Evolutionary conservation across 2,113 vertebrate species (phyloP).

Genomic region (Sander lucioperca): DNA sequence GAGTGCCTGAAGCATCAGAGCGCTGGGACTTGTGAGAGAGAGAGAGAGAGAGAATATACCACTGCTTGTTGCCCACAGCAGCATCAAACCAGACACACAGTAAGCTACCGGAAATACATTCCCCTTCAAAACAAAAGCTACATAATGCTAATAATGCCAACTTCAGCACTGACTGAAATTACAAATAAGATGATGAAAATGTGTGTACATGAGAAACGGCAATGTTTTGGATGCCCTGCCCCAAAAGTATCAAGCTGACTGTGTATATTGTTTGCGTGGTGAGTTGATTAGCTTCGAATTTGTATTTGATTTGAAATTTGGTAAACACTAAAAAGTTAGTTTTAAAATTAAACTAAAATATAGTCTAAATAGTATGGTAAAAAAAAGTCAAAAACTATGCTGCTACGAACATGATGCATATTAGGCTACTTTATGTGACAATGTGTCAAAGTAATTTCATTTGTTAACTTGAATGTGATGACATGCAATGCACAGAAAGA

Average conservation of each 20-base stretch:
- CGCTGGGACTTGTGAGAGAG: neutral
- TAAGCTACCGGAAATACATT: constrained; percentile 17
- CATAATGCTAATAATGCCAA: neutral
- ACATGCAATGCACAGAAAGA: neutral
- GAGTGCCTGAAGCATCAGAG: neutral
- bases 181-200: neutral
- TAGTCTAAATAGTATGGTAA: no score
- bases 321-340: no score
- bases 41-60: neutral
- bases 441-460: neutral
- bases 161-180: neutral
- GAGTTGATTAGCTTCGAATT: neutral
- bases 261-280: neutral
- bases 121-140: constrained; percentile 58
- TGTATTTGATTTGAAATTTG: no score
- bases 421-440: neutral
- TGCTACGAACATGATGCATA: neutral
- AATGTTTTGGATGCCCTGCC: neutral
- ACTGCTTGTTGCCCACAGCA: neutral
- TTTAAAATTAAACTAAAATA: neutral
- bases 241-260: neutral
- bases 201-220: neutral
- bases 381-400: neutral
- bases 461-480: neutral
- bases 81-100: neutral